A percentile compares a stretch with the other conserved stretches of the same genome.
phyloP scores from a whole-genome alignment of 2,888 invertebrate species.

The Oegoconia quadripuncta region DNA sequence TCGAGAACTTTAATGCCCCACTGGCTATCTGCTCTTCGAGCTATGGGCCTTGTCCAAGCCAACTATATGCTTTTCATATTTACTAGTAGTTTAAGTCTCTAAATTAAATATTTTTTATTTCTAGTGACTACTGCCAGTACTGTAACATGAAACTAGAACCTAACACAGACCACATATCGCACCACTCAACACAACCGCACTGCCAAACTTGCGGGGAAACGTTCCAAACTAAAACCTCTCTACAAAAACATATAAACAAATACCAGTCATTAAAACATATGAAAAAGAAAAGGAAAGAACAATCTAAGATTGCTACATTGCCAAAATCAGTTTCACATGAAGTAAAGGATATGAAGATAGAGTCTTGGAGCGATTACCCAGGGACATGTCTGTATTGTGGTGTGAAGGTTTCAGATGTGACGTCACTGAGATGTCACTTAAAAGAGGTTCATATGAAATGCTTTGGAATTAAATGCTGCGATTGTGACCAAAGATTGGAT shows the following conservation, averaged over 20 bases:
- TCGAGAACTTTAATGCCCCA: no score
- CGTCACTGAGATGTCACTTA: not conserved
- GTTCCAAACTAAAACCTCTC: not conserved
- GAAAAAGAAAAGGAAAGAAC: not conserved
- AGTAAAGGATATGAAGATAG: not conserved
- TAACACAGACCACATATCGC: not conserved
- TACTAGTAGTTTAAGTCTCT: no score
- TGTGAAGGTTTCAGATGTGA: not conserved
- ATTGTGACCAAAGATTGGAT: not conserved
- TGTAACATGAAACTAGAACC: not conserved
- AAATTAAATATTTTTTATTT: no score
- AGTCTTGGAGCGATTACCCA: not conserved
- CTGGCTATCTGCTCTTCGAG: no score
- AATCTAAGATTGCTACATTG: no score
- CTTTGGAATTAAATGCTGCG: not conserved
- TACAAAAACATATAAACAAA: no score
- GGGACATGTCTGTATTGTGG: not conserved
- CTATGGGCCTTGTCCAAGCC: no score
- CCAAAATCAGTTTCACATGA: no score
- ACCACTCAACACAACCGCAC: not conserved
- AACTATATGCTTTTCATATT: no score
- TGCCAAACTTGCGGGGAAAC: not conserved
- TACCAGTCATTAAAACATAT: no score
- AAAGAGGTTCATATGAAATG: not conserved
- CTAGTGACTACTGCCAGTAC: no score